phyloP scores from a whole-genome alignment of 2,113 vertebrate species.

The Poeciliopsis occidentalis region DNA sequence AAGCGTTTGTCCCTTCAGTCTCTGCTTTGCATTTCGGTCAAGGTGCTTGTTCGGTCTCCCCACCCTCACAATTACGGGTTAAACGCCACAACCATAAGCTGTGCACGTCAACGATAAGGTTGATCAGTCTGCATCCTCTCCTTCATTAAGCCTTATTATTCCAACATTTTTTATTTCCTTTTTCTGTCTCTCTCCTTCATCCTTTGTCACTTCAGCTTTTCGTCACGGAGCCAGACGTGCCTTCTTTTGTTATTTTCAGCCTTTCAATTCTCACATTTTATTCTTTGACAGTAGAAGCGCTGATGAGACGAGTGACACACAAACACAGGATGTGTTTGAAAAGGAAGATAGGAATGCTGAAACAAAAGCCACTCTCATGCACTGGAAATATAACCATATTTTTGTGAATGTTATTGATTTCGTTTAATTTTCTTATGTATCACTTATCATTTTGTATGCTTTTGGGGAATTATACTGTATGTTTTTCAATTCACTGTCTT shows the following conservation, averaged over 20 bases:
- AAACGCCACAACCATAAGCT: slow-evolving; percentile 50
- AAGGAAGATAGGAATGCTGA: slow-evolving; percentile 23
- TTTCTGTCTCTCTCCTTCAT: slow-evolving; percentile 25
- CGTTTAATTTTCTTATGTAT: slow-evolving; percentile 38
- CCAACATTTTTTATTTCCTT: not conserved
- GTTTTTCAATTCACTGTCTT: slow-evolving; percentile 81
- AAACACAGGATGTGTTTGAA: slow-evolving; percentile 30
- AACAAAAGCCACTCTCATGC: slow-evolving; percentile 16
- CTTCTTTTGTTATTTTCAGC: slow-evolving; percentile 75
- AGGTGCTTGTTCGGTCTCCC: slow-evolving; percentile 23
- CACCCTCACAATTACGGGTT: slow-evolving; percentile 7
- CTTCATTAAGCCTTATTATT: slow-evolving; percentile 5
- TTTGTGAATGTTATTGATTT: slow-evolving; percentile 31
- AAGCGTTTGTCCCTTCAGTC: not conserved
- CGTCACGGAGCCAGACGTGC: slow-evolving; percentile 73
- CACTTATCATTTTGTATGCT: slow-evolving; percentile 68
- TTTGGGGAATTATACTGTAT: slow-evolving; percentile 67
- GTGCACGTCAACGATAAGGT: slow-evolving; percentile 42
- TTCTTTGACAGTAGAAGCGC: slow-evolving; percentile 38
- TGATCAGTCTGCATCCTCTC: slow-evolving; percentile 18
- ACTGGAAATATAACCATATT: slow-evolving; percentile 57
- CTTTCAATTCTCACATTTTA: slow-evolving; percentile 58
- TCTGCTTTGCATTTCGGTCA: slow-evolving; percentile 8
- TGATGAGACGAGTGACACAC: slow-evolving; percentile 44
- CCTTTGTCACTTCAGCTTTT: slow-evolving; percentile 49